Base-by-base conservation (phyloP, 2,888 invertebrate genomes). In the Spilarctia lutea region DNA sequence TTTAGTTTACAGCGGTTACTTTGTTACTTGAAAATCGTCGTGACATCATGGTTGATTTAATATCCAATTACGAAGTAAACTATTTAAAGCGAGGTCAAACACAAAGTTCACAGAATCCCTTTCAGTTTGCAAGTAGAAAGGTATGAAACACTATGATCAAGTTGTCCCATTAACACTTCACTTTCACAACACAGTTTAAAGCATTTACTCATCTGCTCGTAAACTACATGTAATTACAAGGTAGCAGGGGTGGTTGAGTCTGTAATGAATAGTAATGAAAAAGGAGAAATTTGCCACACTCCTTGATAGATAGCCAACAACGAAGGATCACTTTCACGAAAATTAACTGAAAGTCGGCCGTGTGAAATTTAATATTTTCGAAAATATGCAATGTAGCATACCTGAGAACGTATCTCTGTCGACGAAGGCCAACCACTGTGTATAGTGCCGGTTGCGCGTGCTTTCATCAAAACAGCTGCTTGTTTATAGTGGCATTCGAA, bases 161-260 rank as follows among this genome's bases (percentile, higher is more conserved):
- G 90, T 90, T 92, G 94, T 94, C 94, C 90, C 89, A 94, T 94
- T 94, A 94, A 92, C 93, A 94, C 93, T 93, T 94, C 92, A 95
- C 95, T 95, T 95, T 95, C 95, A 85, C 90, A 94, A 91, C 93
- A 93, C 91, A 94, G 94, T 94, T 93, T 92, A 92, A 93, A 87
- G 91, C 93, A 92, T 94, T 94, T 94, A 95, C 94, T 94, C 94
- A 94, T 95, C 95, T 95, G 93, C 94, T 93, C 92, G 91, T 89
- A 90, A 91, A 92, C 89, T 89, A 88, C 88, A 87, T 79, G 91
- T 95, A 95, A 95, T 95, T 94, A 94, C 90, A 90, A 89, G 84
- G 85, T 82, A 74, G 83, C 82, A 90, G 90, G 92, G 93, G 89
- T 90, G 85, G 90, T 89, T 86, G 85, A 81, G 81, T 75, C 73